These are phyloP conservation scores for Augiades crinisus DNA, from an alignment of 2,888 invertebrate species.

Conservation along the genomic window DNA sequence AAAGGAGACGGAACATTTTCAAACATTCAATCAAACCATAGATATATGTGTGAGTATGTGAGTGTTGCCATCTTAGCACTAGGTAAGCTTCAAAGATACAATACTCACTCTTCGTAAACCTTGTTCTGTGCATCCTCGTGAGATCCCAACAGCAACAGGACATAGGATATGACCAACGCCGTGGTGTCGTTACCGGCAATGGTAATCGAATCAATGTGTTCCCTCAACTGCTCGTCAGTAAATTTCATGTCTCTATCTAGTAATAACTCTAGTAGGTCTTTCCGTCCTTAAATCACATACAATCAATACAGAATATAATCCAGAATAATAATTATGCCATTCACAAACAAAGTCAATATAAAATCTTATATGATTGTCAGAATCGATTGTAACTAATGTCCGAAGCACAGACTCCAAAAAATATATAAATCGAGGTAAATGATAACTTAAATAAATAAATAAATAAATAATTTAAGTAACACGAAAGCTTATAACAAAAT, in stretches of 20 bases:
- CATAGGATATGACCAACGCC: slow-evolving; percentile 62
- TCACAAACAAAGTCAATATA: no score
- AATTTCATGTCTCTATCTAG: slow-evolving; percentile 59
- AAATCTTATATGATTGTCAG: no score
- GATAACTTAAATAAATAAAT: no score
- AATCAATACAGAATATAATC: no score
- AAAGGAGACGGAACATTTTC: no score
- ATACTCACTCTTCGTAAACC: slow-evolving; percentile 51
- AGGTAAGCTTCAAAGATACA: no score
- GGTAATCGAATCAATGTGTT: slow-evolving; percentile 81
- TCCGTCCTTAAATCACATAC: slow-evolving; percentile 45
- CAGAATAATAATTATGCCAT: slow-evolving; percentile 20
- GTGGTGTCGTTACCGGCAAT: slow-evolving; percentile 79
- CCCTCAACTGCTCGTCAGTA: slow-evolving; percentile 73
- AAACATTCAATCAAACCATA: no score
- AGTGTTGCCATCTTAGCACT: no score
- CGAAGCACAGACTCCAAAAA: no score
- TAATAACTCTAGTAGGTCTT: slow-evolving; percentile 67
- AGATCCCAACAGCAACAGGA: slow-evolving; percentile 54
- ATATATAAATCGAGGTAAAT: no score
- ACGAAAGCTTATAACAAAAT: neutral
- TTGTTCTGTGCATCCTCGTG: slow-evolving; percentile 48
- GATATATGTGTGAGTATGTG: no score
- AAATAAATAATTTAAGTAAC: neutral
- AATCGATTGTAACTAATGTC: no score